Percentiles rank a stretch among this genome's conserved stretches.
These are phyloP conservation scores for Drosophila neoperkinsi DNA, from an alignment of 2,888 invertebrate species.

Conservation along the genomic window DNA sequence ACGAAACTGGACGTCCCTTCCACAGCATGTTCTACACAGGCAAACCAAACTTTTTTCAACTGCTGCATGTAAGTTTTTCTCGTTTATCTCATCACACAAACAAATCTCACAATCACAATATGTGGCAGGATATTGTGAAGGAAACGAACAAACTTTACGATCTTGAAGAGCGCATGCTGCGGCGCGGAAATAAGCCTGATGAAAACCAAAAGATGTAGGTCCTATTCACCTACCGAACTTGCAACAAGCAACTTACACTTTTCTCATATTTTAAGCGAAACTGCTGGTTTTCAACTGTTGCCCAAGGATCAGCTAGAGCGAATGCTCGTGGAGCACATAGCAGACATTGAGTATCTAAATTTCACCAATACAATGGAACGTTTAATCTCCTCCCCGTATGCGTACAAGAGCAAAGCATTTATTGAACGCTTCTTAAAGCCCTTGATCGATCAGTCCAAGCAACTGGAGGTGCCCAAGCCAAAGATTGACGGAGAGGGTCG, in stretches of 20 bases:
- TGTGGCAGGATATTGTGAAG: slow-evolving; percentile 88
- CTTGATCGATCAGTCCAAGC: slow-evolving; percentile 87
- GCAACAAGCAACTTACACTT: not conserved
- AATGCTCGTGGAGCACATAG: slow-evolving; percentile 88
- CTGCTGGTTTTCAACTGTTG: slow-evolving; percentile 88
- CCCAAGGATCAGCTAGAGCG: slow-evolving; percentile 89
- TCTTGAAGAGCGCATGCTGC: slow-evolving; percentile 90
- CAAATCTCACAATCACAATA: not conserved
- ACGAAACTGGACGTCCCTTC: slow-evolving; percentile 94
- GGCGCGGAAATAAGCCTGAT: slow-evolving; percentile 88
- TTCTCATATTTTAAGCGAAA: slow-evolving; percentile 83
- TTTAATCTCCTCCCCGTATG: slow-evolving; percentile 89
- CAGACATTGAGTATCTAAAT: slow-evolving; percentile 90
- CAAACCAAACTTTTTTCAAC: slow-evolving; percentile 93
- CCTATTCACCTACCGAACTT: not conserved
- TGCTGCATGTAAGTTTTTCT: slow-evolving; percentile 89
- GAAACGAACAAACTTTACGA: slow-evolving; percentile 89
- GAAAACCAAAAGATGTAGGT: slow-evolving; percentile 87
- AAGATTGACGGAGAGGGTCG: slow-evolving; percentile 89
- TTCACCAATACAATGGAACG: slow-evolving; percentile 91
- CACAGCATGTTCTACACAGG: slow-evolving; percentile 97
- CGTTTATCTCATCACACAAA: not conserved
- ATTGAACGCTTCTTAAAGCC: slow-evolving; percentile 89
- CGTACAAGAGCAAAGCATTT: slow-evolving; percentile 90
- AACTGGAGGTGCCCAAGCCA: slow-evolving; percentile 89